Base-by-base conservation (phyloP, 2,113 vertebrate species). In the Salvelinus fontinalis region DNA sequence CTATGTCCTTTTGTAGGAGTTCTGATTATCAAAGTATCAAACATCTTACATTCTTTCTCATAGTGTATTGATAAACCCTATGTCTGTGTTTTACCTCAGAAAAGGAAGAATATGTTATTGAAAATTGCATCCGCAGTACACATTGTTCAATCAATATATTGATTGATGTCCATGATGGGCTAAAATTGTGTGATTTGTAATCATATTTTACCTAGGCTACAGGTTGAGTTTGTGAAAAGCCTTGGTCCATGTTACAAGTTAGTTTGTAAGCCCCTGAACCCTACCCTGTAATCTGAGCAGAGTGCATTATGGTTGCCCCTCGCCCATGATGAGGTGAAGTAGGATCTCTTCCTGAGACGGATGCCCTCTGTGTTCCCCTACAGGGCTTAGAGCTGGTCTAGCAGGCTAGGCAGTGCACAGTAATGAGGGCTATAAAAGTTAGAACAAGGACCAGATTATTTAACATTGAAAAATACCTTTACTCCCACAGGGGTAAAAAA, bases 301-400 rank as follows among this genome's bases (percentile, higher is more conserved):
- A 88, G 89, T 86, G 85, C 84, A 86, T 90, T 86, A 89, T 86
- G 1, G 65, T 79, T 82, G 77, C 81, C 75, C 77, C 78, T 76
- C 77, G 81, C 81, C 85, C 77, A 83, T 83, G 78, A 90, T 89
- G 87, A 88, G 87, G 82, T 82, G 79, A 83, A 29, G 75, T 88
- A 91, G 90, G 88, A 89, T 90, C 87, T 82, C 83, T 79, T 82
- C 73, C 85, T 80, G 75, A 73, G 83, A 83, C 75, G 18, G 82
- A 90, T 87, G 83, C 87, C 84, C 85, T 86, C 71, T 75, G 79
- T 81, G 86, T 84, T 79, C 81, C 83, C 85, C 83, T 84, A 79
- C 75, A 44, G 78, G 83, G 79, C 83, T 87, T 83, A 86, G 69
- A 80, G 66, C 74, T 81, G 83, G 81, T 79, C 74, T 74, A 24